A percentile compares a stretch with the other conserved stretches of the same genome.
Conservation (phyloP, 2,888 invertebrate genomes). For the Siphonodentalium dalli region DNA sequence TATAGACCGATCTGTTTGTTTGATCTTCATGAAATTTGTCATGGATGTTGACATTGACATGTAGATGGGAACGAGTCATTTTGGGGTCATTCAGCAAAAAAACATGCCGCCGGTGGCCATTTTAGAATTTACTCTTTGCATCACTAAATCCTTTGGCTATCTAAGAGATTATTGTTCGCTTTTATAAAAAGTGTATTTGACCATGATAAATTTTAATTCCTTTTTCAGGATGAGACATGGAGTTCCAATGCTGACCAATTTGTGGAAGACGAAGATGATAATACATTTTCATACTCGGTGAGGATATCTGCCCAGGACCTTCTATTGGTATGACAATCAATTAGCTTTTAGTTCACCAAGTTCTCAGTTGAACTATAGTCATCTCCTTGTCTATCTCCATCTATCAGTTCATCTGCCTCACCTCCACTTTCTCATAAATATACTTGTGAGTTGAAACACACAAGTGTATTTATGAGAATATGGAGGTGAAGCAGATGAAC, state of each 20-base stretch:
- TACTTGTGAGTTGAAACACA: not conserved
- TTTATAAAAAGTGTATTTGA: not conserved
- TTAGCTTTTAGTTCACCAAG: no score
- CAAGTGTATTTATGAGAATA: not conserved
- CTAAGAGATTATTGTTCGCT: not conserved
- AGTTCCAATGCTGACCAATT: slow-evolving; percentile 73
- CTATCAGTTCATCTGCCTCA: no score
- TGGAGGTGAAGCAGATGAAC: not conserved
- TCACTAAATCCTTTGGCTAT: not conserved
- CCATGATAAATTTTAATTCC: not conserved
- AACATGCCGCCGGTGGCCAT: no score
- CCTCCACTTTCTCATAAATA: not conserved
- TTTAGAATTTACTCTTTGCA: not conserved
- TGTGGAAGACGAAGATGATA: slow-evolving; percentile 76
- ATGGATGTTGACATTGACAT: no score
- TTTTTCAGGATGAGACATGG: slow-evolving; percentile 70
- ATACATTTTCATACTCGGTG: slow-evolving; percentile 72
- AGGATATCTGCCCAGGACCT: slow-evolving; percentile 75
- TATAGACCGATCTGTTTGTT: no score
- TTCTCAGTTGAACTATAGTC: not conserved
- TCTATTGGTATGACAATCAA: slow-evolving; percentile 69
- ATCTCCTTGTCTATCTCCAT: not conserved
- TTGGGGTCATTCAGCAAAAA: no score
- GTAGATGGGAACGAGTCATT: no score
- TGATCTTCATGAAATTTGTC: no score